Conservation (phyloP, 1,140 invertebrate species). For the Heterodera carotae region DNA sequence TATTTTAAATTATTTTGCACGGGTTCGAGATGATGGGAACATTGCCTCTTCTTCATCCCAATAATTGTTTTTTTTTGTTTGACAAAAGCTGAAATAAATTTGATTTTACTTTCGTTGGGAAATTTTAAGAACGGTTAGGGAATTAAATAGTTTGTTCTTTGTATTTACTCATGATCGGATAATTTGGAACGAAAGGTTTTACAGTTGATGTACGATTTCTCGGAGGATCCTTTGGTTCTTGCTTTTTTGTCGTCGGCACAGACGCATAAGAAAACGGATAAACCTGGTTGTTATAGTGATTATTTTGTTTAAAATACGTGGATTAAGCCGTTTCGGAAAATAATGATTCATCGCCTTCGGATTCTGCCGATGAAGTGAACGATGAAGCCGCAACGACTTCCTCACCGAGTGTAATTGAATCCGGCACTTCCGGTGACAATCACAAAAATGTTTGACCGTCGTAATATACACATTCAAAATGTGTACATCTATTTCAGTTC, state of each 20-base stretch:
- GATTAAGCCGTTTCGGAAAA: no score
- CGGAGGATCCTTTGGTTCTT: slow-evolving; percentile 3
- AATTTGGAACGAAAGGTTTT: not conserved
- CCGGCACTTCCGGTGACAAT: not conserved
- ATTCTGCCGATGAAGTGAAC: not conserved
- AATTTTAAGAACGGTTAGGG: no score
- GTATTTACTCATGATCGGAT: not conserved
- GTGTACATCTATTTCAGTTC: no score
- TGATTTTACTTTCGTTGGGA: no score
- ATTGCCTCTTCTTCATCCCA: not conserved
- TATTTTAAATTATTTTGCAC: not conserved
- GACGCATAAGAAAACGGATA: not conserved
- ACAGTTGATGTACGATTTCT: slow-evolving; percentile 3
- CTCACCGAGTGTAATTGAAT: no score
- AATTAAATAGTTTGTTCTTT: not conserved
- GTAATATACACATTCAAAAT: no score
- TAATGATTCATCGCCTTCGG: not conserved
- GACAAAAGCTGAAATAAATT: not conserved
- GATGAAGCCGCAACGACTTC: not conserved
- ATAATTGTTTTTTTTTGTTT: no score
- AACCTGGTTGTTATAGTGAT: not conserved
- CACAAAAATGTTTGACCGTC: no score
- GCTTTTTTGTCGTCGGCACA: not conserved
- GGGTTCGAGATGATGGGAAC: not conserved
- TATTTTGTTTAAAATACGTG: not conserved